Base-by-base conservation (phyloP, 37 sponge, comb jelly and placozoan genomes). In the Bolinopsis microptera region DNA sequence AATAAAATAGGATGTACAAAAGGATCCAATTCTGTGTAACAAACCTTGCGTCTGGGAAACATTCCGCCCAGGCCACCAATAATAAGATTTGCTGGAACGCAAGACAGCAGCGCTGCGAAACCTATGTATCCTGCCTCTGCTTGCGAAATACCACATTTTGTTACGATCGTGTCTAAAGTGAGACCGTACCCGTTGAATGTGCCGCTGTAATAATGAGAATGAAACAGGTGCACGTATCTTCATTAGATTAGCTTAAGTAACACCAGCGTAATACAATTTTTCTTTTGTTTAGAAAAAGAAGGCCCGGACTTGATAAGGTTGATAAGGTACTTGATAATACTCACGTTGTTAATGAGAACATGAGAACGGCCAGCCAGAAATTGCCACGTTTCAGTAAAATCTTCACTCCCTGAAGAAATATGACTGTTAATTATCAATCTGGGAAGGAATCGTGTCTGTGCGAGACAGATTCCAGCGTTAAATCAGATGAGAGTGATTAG, bases 271-370 rank as follows among this genome's bases (percentile, higher is more conserved):
- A 48, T 48, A 18, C 5, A 48, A 48, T 48, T 13, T 18, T 48
- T 13, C 61, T 48, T 48, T 48, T 48, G 61, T 48, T n/a, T n/a
- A n/a, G n/a, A n/a, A n/a, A n/a, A 48, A 48, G 61, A 48, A 48
- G 13, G 9, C 61, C 13, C 9, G 61, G 61, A 13, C 61, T 48
- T 48, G 5, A 48, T 48, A 48, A 48, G 61, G 5, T 48, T 48
- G 5, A 48, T 48, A 48, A 18, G n/a, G 61, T 48, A 48, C 61
- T 5, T 48, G 61, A 18, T 48, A 48, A 48, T 48, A 86, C 90
- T 40, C 30, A 86, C 90, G 90, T 86, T 0, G 90, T 86, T 0
- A 86, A 48, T 8, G 90, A 86, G 26, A 86, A 86, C 36, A 38
- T 38, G 27, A 41, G 26, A 23, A 86, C 90, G 13, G 61, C 36